phyloP scores from a whole-genome alignment of 1,140 invertebrate genomes.

The Bemisia tabaci region DNA sequence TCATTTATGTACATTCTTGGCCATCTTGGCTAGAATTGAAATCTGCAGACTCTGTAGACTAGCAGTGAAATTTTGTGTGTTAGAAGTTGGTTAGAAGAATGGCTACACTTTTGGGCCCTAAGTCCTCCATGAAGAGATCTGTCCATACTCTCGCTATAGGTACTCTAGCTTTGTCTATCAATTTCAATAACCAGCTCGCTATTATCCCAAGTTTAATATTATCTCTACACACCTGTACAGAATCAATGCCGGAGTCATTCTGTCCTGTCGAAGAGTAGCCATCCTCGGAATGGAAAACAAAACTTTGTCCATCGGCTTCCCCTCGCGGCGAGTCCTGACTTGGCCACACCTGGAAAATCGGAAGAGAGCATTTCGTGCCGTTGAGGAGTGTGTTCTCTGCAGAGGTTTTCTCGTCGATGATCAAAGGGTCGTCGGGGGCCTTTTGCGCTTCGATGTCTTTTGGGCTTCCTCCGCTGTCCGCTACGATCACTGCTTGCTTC shows the following conservation, averaged over 20 bases:
- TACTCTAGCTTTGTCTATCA: too few species aligned
- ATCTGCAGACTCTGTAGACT: too few species aligned
- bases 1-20: too few species aligned
- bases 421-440: background rate
- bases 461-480: conserved; percentile 7
- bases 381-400: background rate
- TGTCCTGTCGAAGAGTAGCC: conserved; percentile 24
- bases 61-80: too few species aligned
- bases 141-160: too few species aligned
- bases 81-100: too few species aligned
- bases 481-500: conserved; percentile 14
- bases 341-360: conserved; percentile 34
- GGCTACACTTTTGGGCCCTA: too few species aligned
- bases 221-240: conserved; percentile 47
- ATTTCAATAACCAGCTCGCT: too few species aligned
- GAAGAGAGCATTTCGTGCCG: conserved; percentile 17
- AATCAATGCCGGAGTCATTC: conserved; percentile 49
- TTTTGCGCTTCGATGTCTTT: conserved; percentile 1
- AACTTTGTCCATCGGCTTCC: conserved; percentile 50
- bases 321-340: conserved; percentile 48
- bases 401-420: background rate
- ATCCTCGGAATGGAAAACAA: conserved; percentile 43
- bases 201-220: too few species aligned
- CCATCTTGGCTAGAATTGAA: too few species aligned
- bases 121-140: too few species aligned